Evolutionary conservation across 2,888 invertebrate species (phyloP), one percentile per base, ranked within the genome.

Genomic region (Drosophila mimica): DNA sequence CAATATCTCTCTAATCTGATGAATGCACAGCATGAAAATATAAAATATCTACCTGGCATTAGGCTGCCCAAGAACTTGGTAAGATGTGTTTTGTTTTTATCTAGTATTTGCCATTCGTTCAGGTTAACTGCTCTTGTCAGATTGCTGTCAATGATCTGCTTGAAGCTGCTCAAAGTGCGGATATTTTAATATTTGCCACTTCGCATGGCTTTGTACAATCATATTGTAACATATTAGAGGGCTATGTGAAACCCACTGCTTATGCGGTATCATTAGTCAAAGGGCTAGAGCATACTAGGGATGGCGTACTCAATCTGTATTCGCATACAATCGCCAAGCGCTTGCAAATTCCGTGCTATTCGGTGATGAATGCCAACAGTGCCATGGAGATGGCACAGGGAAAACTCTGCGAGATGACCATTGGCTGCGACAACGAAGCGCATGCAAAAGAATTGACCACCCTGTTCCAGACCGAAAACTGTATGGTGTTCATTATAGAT

Each of bases 341-440:
- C 83, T 94, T 99, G 71, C 95, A 81, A 90, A 98, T 99, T 90
- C 97, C 97, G 52, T 97, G 98, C 90, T 96, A 97, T 46, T 99
- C 99, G 2, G 94, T 99, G 71, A 99, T 99, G 99, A 99, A 99
- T 60, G 99, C 99, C 59, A 99, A 99, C 93, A 95, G 99, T 75
- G 99, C 99, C 31, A 96, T 96, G 82, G 99, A 99, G 94, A 98
- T 99, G 66, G 99, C 99, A 0, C 96, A 97, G 51, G 99, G 98
- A 91, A 97, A 98, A 93, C 99, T 99, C 94, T 99, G 99, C 93
- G 99, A 99, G 94, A 98, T 99, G 0, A 99, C 99, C 0, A 98
- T 99, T 88, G 99, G 97, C 20, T 97, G 97, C 91, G 95, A 96
- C 76, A 96, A 97, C 90, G 95, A 95, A 74, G 94, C 94, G 83